phyloP scores from a whole-genome alignment of 1,140 invertebrate genomes.

The Chrysoperla carnea region DNA sequence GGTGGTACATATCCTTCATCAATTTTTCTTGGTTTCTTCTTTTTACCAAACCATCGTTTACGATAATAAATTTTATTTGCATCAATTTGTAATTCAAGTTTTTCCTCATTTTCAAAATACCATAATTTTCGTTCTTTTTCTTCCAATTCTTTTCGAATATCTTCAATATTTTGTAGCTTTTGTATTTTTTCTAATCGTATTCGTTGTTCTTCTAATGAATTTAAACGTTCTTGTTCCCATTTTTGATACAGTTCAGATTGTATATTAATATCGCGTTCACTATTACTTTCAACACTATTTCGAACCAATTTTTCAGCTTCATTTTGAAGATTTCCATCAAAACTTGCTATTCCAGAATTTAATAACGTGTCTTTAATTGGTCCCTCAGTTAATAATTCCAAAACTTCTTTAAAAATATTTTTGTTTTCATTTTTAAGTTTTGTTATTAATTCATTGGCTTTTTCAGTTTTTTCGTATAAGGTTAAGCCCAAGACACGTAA shows the following conservation, averaged over 20 bases:
- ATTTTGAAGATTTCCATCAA: constrained; percentile 7
- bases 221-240: constrained; percentile 36
- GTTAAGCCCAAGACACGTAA: constrained; percentile 47
- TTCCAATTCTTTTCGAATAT: constrained; percentile 35
- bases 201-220: constrained; percentile 36
- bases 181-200: constrained; percentile 28
- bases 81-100: constrained; percentile 52
- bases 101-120: constrained; percentile 58
- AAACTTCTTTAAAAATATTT: constrained; percentile 22
- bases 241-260: constrained; percentile 37
- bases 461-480: constrained; percentile 46
- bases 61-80: constrained; percentile 28
- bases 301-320: constrained; percentile 24
- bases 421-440: constrained; percentile 17
- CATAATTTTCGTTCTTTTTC: constrained; percentile 47
- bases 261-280: constrained; percentile 31
- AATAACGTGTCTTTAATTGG: constrained; percentile 11
- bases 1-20: constrained; percentile 51
- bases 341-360: constrained; percentile 12
- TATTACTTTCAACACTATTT: constrained; percentile 26
- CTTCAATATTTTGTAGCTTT: constrained; percentile 34
- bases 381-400: constrained; percentile 23
- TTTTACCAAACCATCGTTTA: constrained; percentile 24
- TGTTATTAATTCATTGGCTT: constrained; percentile 26
- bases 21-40: constrained; percentile 22